Evolutionary conservation across 2,113 vertebrate species (phyloP).

Genomic region (Himantopus leucocephalus): DNA sequence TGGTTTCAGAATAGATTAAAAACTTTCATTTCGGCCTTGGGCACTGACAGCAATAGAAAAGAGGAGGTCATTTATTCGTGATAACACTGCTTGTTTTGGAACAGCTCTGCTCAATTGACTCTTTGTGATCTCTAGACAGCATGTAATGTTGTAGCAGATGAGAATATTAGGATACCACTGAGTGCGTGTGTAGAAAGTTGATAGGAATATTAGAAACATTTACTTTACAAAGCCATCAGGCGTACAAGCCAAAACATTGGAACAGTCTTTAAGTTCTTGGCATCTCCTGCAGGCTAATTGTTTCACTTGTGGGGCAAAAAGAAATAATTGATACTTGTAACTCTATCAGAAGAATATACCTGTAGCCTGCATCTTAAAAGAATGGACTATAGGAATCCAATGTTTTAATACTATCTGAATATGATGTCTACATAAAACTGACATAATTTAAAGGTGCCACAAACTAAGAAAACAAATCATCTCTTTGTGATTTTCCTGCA

Average conservation of each 20-base stretch:
- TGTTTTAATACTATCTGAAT: neutral
- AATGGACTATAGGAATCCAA: neutral
- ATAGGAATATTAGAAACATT: neutral
- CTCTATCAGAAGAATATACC: neutral
- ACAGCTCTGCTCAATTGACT: neutral
- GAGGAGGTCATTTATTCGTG: neutral
- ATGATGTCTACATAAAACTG: neutral
- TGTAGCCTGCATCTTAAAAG: neutral
- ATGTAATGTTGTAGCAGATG: neutral
- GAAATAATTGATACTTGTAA: neutral
- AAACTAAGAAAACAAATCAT: neutral
- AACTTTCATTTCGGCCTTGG: neutral
- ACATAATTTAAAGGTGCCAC: neutral
- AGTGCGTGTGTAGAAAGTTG: neutral
- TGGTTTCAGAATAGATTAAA: neutral
- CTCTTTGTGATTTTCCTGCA: neutral
- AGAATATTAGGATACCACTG: neutral
- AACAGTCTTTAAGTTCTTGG: neutral
- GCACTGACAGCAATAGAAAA: neutral
- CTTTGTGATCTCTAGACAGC: neutral
- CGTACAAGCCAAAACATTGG: neutral
- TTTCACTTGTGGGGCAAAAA: neutral
- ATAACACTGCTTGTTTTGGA: neutral
- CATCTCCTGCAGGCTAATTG: neutral
- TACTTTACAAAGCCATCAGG: neutral